Evolutionary conservation across 2,797 vertebrate species (phyloP).

Genomic region (Takifugu ocellatus): DNA sequence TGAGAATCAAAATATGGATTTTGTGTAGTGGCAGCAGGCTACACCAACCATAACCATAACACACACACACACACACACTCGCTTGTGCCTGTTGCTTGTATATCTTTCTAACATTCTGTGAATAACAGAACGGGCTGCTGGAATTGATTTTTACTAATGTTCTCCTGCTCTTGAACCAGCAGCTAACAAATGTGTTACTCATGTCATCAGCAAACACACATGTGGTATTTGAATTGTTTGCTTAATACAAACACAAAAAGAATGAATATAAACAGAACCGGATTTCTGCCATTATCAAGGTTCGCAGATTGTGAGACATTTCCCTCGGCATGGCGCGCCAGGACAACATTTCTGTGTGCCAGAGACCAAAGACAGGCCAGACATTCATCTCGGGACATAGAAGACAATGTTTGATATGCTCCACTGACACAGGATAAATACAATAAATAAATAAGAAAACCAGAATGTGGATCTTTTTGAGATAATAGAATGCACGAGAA

Average conservation of each 20-base stretch:
- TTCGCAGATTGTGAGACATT: conserved; percentile 57
- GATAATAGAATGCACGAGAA: too few species aligned
- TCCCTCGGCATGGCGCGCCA: conserved; percentile 51
- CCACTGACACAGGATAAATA: conserved; percentile 20
- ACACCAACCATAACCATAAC: too few species aligned
- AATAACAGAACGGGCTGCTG: conserved; percentile 14
- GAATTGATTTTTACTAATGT: conserved; percentile 30
- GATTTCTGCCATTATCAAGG: conserved; percentile 60
- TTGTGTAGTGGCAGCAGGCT: too few species aligned
- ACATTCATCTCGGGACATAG: conserved; percentile 47
- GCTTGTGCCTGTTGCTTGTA: too few species aligned
- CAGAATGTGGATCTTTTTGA: too few species aligned
- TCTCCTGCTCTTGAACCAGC: conserved; percentile 22
- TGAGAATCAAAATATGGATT: too few species aligned
- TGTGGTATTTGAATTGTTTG: conserved; percentile 39
- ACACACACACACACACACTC: too few species aligned
- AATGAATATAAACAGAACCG: conserved; percentile 44
- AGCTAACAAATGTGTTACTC: conserved; percentile 41
- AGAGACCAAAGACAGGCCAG: conserved; percentile 48
- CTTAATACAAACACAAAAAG: conserved; percentile 33
- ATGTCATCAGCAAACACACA: conserved; percentile 49
- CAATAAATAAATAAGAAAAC: too few species aligned
- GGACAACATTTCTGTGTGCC: conserved; percentile 38
- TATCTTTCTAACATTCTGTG: too few species aligned
- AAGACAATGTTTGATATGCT: conserved; percentile 20